Evolutionary conservation across 1,140 invertebrate genomes (phyloP).

Genomic region (Monochamus saltuarius): DNA sequence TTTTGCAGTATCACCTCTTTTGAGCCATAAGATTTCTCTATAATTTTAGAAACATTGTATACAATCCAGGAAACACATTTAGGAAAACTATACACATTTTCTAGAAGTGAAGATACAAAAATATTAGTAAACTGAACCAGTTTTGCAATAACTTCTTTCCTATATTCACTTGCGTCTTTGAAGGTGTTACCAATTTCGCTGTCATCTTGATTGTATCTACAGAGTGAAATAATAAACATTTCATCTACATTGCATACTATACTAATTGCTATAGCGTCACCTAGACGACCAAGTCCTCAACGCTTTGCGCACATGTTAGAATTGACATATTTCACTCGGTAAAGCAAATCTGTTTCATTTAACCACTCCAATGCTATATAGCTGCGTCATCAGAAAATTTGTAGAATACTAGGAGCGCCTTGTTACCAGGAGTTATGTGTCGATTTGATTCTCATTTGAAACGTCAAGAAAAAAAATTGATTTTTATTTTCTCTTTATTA

Average conservation of each 20-base stretch:
- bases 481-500: too few species aligned
- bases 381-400: too few species aligned
- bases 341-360: too few species aligned
- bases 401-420: too few species aligned
- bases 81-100: constrained; percentile 91
- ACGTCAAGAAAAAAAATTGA: too few species aligned
- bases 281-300: too few species aligned
- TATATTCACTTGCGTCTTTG: constrained; percentile 57
- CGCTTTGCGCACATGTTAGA: too few species aligned
- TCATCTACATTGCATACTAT: background rate
- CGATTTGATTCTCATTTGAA: too few species aligned
- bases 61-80: constrained; percentile 77
- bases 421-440: too few species aligned
- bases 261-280: background rate
- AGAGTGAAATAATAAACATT: constrained; percentile 1
- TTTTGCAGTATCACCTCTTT: constrained; percentile 58
- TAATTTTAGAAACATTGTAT: constrained; percentile 71
- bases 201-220: constrained; percentile 39
- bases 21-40: constrained; percentile 62
- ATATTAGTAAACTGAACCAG: constrained; percentile 76
- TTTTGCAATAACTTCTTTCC: constrained; percentile 76
- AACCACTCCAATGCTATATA: too few species aligned
- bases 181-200: constrained; percentile 27
- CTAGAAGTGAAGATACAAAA: constrained; percentile 82
- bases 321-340: too few species aligned